phyloP scores from a whole-genome alignment of 2,113 vertebrate genomes.

The Odobenus rosmarus region DNA sequence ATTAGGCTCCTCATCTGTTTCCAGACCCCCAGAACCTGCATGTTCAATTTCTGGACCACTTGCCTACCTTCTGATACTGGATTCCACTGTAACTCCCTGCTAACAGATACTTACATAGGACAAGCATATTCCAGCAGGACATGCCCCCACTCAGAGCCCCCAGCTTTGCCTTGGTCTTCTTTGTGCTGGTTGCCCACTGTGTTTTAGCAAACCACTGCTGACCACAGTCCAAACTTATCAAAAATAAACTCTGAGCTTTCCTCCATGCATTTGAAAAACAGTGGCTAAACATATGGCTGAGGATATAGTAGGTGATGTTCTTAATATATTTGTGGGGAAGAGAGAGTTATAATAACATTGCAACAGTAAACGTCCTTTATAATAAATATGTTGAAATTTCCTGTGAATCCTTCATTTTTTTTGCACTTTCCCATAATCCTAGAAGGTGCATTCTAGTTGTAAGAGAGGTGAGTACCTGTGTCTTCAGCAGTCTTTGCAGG shows the following conservation, averaged over 20 bases:
- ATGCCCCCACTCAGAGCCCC: not conserved
- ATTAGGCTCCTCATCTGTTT: not conserved
- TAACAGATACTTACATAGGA: not conserved
- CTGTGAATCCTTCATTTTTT: not conserved
- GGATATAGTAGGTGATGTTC: not conserved
- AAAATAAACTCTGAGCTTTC: not conserved
- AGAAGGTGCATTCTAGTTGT: not conserved
- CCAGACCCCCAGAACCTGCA: not conserved
- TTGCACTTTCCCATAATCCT: not conserved
- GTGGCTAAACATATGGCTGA: not conserved
- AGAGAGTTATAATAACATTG: not conserved
- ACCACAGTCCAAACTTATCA: not conserved
- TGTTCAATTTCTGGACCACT: not conserved
- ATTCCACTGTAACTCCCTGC: not conserved
- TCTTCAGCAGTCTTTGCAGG: constrained; percentile 10
- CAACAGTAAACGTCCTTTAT: not conserved
- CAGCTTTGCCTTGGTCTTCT: not conserved
- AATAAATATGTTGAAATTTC: not conserved
- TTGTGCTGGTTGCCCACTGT: not conserved
- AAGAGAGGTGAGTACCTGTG: not conserved
- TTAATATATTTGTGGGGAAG: not conserved
- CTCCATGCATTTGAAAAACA: not conserved
- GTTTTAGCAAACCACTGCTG: not conserved
- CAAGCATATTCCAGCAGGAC: not conserved
- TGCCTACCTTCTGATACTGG: not conserved